A percentile compares a stretch with the other conserved stretches of the same genome.
Evolutionary conservation across 2,113 vertebrate genomes (phyloP).

Genomic region (Melanostigma gelatinosum): DNA sequence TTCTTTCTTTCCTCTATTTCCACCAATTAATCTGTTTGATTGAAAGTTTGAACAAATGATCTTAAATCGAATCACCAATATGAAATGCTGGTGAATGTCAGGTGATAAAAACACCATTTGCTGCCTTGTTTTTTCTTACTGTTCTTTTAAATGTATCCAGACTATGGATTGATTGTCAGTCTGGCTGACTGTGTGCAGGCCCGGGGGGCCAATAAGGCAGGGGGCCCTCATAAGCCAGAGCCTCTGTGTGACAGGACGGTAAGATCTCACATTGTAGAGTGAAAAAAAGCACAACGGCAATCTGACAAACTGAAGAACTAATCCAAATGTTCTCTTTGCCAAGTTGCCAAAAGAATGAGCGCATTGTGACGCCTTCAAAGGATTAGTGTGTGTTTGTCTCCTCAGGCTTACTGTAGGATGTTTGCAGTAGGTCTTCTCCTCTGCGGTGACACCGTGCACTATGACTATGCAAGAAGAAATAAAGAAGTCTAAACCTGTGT

Average conservation of each 20-base stretch:
- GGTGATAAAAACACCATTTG: neutral
- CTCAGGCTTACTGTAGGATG: conserved; percentile 31
- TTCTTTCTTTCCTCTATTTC: neutral
- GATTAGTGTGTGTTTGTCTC: conserved; percentile 26
- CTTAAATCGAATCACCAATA: neutral
- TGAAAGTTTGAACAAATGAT: neutral
- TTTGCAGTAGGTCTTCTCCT: conserved; percentile 24
- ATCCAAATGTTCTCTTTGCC: conserved; percentile 59
- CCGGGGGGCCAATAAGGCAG: neutral
- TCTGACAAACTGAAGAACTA: conserved; percentile 46
- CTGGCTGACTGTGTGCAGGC: conserved; percentile 14
- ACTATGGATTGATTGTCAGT: neutral
- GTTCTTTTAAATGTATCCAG: neutral
- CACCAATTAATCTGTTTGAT: conserved; percentile 2
- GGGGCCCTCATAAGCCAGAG: neutral
- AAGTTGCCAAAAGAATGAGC: conserved; percentile 49
- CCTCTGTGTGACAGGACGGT: conserved; percentile 39
- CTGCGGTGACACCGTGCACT: conserved; percentile 1
- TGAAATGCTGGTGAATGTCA: neutral
- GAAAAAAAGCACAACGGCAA: conserved; percentile 34
- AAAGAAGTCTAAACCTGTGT: conserved; percentile 29
- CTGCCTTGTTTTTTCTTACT: neutral
- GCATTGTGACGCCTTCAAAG: conserved; percentile 57
- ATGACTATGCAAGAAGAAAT: neutral
- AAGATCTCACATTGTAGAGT: conserved; percentile 45